A percentile compares a stretch with the other conserved stretches of the same genome.
Evolutionary conservation across 1,140 invertebrate genomes (phyloP).

Genomic region (Aphelinus certus): DNA sequence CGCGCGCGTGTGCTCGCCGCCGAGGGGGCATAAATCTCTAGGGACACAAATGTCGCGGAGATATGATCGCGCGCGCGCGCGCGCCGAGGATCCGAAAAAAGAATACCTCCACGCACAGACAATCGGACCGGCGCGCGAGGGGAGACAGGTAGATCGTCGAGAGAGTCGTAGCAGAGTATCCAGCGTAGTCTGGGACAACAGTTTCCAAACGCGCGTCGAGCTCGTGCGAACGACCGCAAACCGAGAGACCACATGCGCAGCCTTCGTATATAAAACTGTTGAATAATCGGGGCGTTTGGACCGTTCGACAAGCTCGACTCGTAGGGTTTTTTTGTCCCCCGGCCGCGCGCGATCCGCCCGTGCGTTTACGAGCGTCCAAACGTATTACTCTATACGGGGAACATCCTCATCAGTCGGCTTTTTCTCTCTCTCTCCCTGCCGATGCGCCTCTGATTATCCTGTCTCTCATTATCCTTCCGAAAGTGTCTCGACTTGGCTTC

Average conservation of each 20-base stretch:
- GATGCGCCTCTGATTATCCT: no score
- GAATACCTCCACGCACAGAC: background rate
- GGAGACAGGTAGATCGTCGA: background rate
- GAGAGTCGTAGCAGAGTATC: background rate
- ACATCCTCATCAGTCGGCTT: no score
- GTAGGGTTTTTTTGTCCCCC: background rate
- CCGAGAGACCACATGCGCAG: background rate
- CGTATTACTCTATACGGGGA: no score
- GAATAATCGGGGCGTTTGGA: conserved; percentile 8
- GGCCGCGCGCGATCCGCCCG: background rate
- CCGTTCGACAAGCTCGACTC: background rate
- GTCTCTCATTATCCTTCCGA: background rate
- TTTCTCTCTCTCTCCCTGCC: no score
- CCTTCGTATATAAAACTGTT: conserved; percentile 2
- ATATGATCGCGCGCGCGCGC: conserved; percentile 4
- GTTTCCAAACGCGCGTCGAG: conserved; percentile 23
- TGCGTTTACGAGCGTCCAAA: no score
- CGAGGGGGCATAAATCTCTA: conserved; percentile 14
- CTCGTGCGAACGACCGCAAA: no score
- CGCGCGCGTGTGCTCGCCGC: no score
- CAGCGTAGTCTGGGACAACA: conserved; percentile 5
- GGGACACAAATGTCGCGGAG: conserved; percentile 23
- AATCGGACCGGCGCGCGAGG: background rate
- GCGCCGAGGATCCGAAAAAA: background rate
- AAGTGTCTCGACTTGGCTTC: background rate